Conservation (phyloP, 2,888 invertebrate species). For the Heliconius charithonia region DNA sequence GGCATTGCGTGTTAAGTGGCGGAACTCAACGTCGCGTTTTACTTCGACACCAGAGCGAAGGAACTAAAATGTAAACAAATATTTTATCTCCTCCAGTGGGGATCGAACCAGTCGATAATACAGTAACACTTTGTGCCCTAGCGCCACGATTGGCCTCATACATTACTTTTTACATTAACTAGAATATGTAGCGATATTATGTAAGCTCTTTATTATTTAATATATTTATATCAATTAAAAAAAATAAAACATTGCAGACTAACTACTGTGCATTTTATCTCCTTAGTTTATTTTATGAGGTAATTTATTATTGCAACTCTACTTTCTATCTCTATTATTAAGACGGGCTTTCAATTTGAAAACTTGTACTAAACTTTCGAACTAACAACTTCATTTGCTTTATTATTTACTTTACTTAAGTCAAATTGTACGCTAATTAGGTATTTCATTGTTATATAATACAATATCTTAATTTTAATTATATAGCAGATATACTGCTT, state of each 20-base stretch:
- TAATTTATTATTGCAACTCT: slow-evolving; percentile 33
- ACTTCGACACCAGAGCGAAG: no score
- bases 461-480: no score
- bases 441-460: not conserved
- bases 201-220: not conserved
- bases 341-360: slow-evolving; percentile 28
- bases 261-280: slow-evolving; percentile 29
- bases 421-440: not conserved
- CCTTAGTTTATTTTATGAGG: slow-evolving; percentile 30
- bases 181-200: not conserved
- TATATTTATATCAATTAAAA: not conserved
- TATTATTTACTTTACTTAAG: not conserved
- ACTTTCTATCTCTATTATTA: slow-evolving; percentile 33
- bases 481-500: no score
- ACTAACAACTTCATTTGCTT: slow-evolving; percentile 19
- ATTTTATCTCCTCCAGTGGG: no score
- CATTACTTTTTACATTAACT: not conserved
- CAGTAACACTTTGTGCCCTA: no score
- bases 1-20: no score
- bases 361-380: slow-evolving; percentile 11
- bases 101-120: no score
- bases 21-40: no score
- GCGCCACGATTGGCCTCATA: no score
- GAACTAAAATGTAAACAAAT: no score
- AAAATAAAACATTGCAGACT: slow-evolving; percentile 6